phyloP scores from a whole-genome alignment of 2,888 invertebrate genomes.

The Pilophorus perplexus region DNA sequence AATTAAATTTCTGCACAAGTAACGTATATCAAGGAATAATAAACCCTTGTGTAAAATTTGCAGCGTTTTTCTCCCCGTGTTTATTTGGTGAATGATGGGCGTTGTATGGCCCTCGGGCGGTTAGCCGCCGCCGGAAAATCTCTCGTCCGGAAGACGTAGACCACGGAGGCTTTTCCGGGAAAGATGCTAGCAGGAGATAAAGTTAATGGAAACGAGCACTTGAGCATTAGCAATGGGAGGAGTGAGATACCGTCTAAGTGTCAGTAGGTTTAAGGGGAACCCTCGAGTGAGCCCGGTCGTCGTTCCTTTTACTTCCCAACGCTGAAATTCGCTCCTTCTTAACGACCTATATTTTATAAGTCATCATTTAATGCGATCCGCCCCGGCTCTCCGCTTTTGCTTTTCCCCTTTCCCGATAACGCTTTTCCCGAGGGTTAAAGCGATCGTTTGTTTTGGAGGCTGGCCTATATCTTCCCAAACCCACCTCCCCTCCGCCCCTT shows the following conservation, averaged over 20 bases:
- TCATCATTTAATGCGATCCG: conserved; percentile 41
- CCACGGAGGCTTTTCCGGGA: neutral
- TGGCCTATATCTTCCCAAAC: conserved; percentile 29
- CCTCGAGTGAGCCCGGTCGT: neutral
- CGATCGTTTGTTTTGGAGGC: conserved; percentile 35
- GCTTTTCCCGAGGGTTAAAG: conserved; percentile 30
- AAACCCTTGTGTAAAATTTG: too few species aligned
- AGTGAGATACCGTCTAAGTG: conserved; percentile 21
- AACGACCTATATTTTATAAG: conserved; percentile 42
- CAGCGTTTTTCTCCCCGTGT: too few species aligned
- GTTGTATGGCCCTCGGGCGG: too few species aligned
- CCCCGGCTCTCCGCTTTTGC: conserved; percentile 1
- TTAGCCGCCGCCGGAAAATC: too few species aligned
- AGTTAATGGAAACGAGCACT: conserved; percentile 21
- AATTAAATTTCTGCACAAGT: too few species aligned
- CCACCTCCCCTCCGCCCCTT: conserved; percentile 1
- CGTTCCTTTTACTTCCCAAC: neutral
- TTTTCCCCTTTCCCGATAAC: conserved; percentile 24
- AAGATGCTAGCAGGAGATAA: conserved; percentile 15
- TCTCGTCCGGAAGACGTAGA: neutral
- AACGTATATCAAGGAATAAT: too few species aligned
- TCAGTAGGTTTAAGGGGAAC: conserved; percentile 4
- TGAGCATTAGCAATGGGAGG: conserved; percentile 21
- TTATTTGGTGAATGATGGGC: too few species aligned
- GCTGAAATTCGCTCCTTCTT: conserved; percentile 12